Base-by-base conservation (phyloP, 1,140 invertebrate species). In the Periplaneta americana region DNA sequence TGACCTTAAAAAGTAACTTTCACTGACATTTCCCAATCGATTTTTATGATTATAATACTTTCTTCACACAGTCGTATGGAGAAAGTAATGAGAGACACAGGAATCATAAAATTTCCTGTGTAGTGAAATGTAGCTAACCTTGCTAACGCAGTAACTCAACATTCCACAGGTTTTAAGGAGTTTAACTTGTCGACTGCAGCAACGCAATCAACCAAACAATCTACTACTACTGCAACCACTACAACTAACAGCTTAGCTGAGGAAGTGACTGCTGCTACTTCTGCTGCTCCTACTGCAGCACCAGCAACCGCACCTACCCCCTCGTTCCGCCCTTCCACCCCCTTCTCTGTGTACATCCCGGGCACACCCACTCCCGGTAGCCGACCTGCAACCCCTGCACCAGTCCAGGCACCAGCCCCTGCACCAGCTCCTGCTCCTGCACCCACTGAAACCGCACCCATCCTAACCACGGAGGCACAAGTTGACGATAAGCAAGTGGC, bases 131-230 rank as follows among this genome's bases (percentile, higher is more conserved):
- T 5, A n/a, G 48, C 48, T n/a, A n/a, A n/a, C 48, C 13, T 66
- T n/a, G 28, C 48, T 48, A 48, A 48, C 39, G 22, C 22, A 66
- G 22, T 66, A 66, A 66, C 48, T 66, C 28, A 66, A 66, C 48
- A 66, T 66, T 66, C 28, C 75, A 81, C 81, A 81, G 81, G 81
- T 78, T 74, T 81, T 33, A 74, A 81, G 81, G 81, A 81, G 81
- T 35, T 37, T 81, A 81, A 75, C 81, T 78, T 81, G 39, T 57
- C 36, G 32, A 34, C 79, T 32, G 34, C 79, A 18, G n/a, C 35
- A 34, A 48, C 15, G 2, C 35, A 32, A 75, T 31, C 75, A 34
- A 15, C 75, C 18, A 34, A 34, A 34, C 33, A n/a, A 75, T 34
- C 75, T 75, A 32, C 32, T 75, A 75, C 33, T 34, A 9, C 74